Conservation (phyloP, 2,113 vertebrate genomes). For the Origma solitaria region DNA sequence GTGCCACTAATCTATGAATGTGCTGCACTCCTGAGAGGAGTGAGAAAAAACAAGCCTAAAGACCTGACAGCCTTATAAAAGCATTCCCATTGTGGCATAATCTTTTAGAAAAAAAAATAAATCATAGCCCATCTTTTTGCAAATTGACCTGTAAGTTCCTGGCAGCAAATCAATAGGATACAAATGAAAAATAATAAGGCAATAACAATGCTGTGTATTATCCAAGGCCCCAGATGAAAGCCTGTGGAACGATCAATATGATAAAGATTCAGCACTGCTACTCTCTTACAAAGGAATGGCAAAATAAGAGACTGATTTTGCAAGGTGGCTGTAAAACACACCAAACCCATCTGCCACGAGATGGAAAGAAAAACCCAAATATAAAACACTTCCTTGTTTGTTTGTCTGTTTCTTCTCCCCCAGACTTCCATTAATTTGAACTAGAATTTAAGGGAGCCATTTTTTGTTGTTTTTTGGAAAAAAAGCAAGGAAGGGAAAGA, state of each 20-base stretch:
- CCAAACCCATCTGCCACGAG: not conserved
- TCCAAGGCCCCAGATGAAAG: constrained; percentile 30
- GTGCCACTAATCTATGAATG: not conserved
- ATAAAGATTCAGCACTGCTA: constrained; percentile 27
- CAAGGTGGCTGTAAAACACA: not conserved
- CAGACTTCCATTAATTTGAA: not conserved
- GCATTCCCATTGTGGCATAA: not conserved
- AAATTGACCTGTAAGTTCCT: constrained; percentile 65
- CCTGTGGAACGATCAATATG: constrained; percentile 23
- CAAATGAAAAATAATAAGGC: constrained; percentile 71
- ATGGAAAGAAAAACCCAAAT: not conserved
- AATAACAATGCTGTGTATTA: constrained; percentile 54
- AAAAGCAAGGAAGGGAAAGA: not conserved
- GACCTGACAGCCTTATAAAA: constrained; percentile 6
- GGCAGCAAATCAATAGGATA: constrained; percentile 64
- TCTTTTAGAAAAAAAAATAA: constrained; percentile 56
- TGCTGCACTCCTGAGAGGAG: not conserved
- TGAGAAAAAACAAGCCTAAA: not conserved
- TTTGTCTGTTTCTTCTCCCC: not conserved
- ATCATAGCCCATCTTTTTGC: constrained; percentile 43
- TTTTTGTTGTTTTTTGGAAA: not conserved
- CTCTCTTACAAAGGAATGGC: constrained; percentile 2
- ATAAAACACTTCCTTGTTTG: not conserved
- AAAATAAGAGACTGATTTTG: not conserved
- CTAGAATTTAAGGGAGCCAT: not conserved